These are phyloP conservation scores for Thereuonema tuberculata DNA, from an alignment of 1,140 invertebrate genomes.

Conservation along the genomic window DNA sequence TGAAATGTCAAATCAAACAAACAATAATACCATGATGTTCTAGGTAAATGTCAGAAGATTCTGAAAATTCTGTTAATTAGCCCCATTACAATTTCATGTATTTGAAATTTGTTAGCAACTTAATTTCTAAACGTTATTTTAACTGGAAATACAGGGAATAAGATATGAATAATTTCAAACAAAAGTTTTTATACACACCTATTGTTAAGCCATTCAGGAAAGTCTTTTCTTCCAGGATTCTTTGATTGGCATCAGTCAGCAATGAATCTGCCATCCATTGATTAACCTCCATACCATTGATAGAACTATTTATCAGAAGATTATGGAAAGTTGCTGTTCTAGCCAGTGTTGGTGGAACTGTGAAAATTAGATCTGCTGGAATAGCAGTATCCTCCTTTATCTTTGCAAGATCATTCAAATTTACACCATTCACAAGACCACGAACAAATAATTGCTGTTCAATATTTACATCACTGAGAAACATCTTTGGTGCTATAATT, in stretches of 20 bases:
- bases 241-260: not conserved
- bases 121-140: too few species aligned
- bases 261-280: not conserved
- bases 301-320: too few species aligned
- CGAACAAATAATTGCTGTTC: not conserved
- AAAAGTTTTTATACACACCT: not conserved
- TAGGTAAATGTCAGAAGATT: too few species aligned
- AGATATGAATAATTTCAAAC: too few species aligned
- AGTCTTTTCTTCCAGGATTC: not conserved
- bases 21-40: too few species aligned
- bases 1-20: too few species aligned
- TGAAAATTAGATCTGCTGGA: not conserved
- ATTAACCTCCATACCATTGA: not conserved
- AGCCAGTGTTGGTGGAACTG: not conserved
- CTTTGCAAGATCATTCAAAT: not conserved
- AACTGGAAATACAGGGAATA: too few species aligned
- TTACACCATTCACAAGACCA: not conserved
- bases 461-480: not conserved
- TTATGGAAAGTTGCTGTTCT: too few species aligned
- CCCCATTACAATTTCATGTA: too few species aligned
- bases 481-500: not conserved
- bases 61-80: too few species aligned
- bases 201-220: not conserved
- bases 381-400: not conserved
- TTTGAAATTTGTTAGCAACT: too few species aligned